A percentile compares a stretch with the other conserved stretches of the same genome.
Conservation (phyloP, 2,888 invertebrate genomes). For the Drosophila formosana region DNA sequence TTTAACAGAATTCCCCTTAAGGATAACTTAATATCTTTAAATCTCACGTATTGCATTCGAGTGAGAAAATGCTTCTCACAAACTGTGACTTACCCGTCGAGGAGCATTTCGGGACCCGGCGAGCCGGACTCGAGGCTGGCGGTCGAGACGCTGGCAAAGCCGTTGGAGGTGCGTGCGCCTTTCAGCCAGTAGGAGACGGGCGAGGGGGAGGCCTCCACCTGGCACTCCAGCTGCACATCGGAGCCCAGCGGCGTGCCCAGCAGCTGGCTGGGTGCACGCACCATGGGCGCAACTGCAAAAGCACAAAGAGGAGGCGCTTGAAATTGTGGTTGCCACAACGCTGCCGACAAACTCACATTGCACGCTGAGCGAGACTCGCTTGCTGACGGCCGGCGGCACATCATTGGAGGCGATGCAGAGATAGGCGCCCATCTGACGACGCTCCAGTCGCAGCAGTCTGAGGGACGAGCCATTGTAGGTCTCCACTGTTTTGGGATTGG, state of each 20-base stretch:
- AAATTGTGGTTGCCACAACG: neutral
- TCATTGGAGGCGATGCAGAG: slow-evolving; percentile 96
- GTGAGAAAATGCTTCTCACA: no score
- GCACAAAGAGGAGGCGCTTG: neutral
- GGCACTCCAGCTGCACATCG: slow-evolving; percentile 94
- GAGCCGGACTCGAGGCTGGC: slow-evolving; percentile 83
- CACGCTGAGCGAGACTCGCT: slow-evolving; percentile 93
- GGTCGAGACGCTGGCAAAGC: slow-evolving; percentile 78
- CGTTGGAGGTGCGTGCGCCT: slow-evolving; percentile 84
- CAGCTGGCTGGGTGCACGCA: slow-evolving; percentile 95
- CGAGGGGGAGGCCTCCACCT: slow-evolving; percentile 93
- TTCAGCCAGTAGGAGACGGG: slow-evolving; percentile 85
- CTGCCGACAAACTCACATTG: slow-evolving; percentile 91
- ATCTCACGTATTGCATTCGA: no score
- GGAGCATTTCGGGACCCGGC: slow-evolving; percentile 89
- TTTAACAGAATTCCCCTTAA: no score
- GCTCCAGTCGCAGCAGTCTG: slow-evolving; percentile 91
- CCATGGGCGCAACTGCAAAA: slow-evolving; percentile 92
- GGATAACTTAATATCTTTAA: no score
- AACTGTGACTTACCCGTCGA: slow-evolving; percentile 89
- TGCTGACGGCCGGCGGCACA: slow-evolving; percentile 96
- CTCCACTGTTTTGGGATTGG: slow-evolving; percentile 86
- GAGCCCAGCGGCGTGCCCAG: slow-evolving; percentile 94
- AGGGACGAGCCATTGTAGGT: slow-evolving; percentile 91
- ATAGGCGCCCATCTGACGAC: slow-evolving; percentile 96